phyloP scores from a whole-genome alignment of 2,888 invertebrate species.

The Carabus problematicus region DNA sequence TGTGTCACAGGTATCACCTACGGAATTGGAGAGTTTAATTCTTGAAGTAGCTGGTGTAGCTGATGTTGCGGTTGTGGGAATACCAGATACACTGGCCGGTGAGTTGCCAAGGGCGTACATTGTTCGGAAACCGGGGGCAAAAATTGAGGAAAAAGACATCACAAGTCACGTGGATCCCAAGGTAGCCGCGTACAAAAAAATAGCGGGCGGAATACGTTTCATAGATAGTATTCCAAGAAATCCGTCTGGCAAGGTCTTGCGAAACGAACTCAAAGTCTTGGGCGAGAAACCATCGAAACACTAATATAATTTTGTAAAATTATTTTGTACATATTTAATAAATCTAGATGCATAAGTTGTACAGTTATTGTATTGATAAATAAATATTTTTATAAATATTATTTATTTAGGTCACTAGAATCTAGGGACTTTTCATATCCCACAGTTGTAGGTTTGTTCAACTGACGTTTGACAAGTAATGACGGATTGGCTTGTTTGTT shows the following conservation, averaged over 20 bases:
- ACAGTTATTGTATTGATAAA: slow-evolving; percentile 5
- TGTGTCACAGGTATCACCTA: slow-evolving; percentile 78
- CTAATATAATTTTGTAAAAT: slow-evolving; percentile 12
- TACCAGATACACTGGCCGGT: slow-evolving; percentile 73
- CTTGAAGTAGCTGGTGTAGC: slow-evolving; percentile 74
- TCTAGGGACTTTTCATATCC: not conserved
- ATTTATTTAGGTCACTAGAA: not conserved
- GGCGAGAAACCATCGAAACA: slow-evolving; percentile 33
- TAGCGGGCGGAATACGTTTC: slow-evolving; percentile 75
- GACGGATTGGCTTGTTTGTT: not conserved
- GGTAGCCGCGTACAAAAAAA: slow-evolving; percentile 75
- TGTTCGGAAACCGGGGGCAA: slow-evolving; percentile 65
- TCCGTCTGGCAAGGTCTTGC: slow-evolving; percentile 77
- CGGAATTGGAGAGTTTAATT: slow-evolving; percentile 81
- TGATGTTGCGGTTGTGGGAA: slow-evolving; percentile 82
- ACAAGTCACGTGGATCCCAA: slow-evolving; percentile 67
- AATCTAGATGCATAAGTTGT: slow-evolving; percentile 3
- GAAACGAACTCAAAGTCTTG: slow-evolving; percentile 67
- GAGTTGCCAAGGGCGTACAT: slow-evolving; percentile 80
- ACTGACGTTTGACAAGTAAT: not conserved
- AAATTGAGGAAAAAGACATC: slow-evolving; percentile 66
- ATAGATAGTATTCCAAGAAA: slow-evolving; percentile 76
- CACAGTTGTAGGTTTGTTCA: no score
- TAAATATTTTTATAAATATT: slow-evolving; percentile 1
- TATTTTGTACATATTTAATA: slow-evolving; percentile 31